Evolutionary conservation across 1,140 invertebrate species (phyloP).

Genomic region (Megathymus violae): DNA sequence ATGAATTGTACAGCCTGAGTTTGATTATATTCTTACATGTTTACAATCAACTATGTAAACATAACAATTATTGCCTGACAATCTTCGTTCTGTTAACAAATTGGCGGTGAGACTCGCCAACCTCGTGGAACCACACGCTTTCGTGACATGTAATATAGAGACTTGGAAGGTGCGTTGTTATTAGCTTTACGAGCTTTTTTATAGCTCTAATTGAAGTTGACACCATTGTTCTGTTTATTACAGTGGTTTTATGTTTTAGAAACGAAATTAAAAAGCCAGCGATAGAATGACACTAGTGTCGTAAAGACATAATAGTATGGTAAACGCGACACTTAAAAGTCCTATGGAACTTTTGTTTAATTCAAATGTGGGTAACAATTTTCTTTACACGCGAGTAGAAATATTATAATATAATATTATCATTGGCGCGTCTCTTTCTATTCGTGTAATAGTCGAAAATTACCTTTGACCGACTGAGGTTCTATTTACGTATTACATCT

Average conservation of each 20-base stretch:
- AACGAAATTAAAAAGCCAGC: constrained; percentile 42
- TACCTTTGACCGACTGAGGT: too few species aligned
- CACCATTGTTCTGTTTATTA: constrained; percentile 45
- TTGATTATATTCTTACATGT: too few species aligned
- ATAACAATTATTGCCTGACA: too few species aligned
- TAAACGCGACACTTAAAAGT: constrained; percentile 26
- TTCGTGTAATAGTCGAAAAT: not conserved
- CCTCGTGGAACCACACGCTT: constrained; percentile 8
- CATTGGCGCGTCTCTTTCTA: not conserved
- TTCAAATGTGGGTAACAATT: constrained; percentile 8
- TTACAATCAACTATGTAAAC: too few species aligned
- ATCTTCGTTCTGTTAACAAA: not conserved
- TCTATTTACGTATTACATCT: too few species aligned
- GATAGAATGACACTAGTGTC: not conserved
- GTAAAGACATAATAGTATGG: constrained; percentile 28
- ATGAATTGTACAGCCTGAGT: too few species aligned
- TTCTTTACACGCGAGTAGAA: constrained; percentile 3
- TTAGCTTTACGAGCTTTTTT: constrained; percentile 49
- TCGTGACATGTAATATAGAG: constrained; percentile 33
- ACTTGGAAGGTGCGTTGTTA: constrained; percentile 36
- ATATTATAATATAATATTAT: not conserved
- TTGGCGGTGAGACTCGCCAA: constrained; percentile 5
- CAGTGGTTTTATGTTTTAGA: constrained; percentile 40
- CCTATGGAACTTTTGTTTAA: constrained; percentile 7
- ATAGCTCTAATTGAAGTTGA: constrained; percentile 51